Conservation (phyloP, 1,140 invertebrate genomes). For the Platyura marginata region DNA sequence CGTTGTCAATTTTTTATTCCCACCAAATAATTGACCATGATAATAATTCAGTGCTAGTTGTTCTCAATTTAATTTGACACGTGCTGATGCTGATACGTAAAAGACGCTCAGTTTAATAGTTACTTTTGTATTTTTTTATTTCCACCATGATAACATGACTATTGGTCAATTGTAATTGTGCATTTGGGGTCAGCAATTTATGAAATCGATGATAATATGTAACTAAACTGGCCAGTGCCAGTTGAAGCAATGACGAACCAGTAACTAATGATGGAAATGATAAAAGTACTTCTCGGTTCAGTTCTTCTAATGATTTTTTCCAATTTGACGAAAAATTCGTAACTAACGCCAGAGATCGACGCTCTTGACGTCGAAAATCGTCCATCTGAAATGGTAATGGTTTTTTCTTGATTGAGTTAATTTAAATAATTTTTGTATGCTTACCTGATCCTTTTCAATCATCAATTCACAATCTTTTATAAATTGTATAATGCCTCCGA, state of each 20-base stretch:
- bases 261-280: conserved; percentile 94
- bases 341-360: conserved; percentile 63
- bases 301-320: conserved; percentile 86
- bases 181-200: conserved; percentile 80
- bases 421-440: too few species aligned
- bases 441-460: conserved; percentile 57
- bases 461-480: conserved; percentile 87
- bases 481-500: conserved; percentile 91
- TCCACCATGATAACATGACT: conserved; percentile 99
- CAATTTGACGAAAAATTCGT: conserved; percentile 80
- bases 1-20: too few species aligned
- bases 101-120: neutral
- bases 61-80: too few species aligned
- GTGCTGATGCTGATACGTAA: too few species aligned
- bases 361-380: conserved; percentile 64
- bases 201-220: conserved; percentile 97
- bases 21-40: too few species aligned
- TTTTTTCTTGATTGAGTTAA: neutral
- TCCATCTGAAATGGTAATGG: conserved; percentile 22
- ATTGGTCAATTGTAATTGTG: conserved; percentile 81
- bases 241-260: conserved; percentile 81
- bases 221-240: conserved; percentile 85
- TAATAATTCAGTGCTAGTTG: too few species aligned
- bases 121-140: conserved; percentile 60
- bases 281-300: conserved; percentile 83